Evolutionary conservation across 2,797 vertebrate genomes (phyloP), one percentile per base, ranked within the genome.

Genomic region (Sebastes alutus): DNA sequence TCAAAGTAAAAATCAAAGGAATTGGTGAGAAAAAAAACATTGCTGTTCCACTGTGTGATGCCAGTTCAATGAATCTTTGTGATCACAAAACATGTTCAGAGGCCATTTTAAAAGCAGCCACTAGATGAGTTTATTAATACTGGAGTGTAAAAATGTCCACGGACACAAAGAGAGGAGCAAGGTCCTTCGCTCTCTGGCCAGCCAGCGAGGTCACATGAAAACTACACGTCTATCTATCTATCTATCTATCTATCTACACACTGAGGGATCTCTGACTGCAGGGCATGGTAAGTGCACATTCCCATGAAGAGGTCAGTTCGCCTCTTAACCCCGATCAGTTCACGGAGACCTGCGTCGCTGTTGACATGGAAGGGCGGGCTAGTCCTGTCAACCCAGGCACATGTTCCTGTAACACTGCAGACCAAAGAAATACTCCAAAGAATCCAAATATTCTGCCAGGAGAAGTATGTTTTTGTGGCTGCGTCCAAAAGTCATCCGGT

Each of bases 111-210:
- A 80, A 94, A 92, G 85, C 89, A 93, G 92, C 92, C 85, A 59
- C 73, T 72, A 66, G 52, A 82, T 91, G 66, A 87, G 82, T 91
- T 91, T 88, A 94, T 91, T 88, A 94, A 93, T 87, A 93, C 92
- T 94, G 89, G 23, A 82, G 85, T 83, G 92, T 93, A 90, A 92
- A 90, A 91, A 92, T 70, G 89, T 95, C 89, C 85, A 94, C 71
- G 78, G 80, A 92, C 94, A 92, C 91, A 93, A 93, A 91, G 92
- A 94, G 90, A 93, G 88, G 88, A 83, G 90, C 84, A 69, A 88
- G 77, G 87, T 90, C 89, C 87, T 92, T 88, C 80, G 81, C 92
- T 96, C 93, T 93, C 96, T 96, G 96, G 96, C 96, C 96, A 96
- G 96, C 96, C 96, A 96, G 96, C 25, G 92, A 96, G 94, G 93